Conservation (phyloP, 2,113 vertebrate species). For the Ifrita kowaldi region DNA sequence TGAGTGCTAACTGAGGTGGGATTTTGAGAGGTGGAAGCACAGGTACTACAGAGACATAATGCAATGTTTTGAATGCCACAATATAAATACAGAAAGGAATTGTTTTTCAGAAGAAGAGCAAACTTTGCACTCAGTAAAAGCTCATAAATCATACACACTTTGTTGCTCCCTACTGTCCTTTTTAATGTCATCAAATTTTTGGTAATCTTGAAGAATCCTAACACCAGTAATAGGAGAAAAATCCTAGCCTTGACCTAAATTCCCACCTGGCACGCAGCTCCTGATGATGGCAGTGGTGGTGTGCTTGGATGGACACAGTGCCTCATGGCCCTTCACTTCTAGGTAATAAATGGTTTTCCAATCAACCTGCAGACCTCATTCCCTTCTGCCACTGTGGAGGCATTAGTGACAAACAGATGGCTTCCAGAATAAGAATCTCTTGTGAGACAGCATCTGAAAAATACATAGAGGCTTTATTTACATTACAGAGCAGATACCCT, state of each 20-base stretch:
- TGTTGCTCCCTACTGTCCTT: background rate
- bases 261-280: background rate
- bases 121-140: background rate
- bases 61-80: background rate
- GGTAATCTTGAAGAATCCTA: background rate
- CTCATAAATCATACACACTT: background rate
- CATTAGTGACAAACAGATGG: background rate
- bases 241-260: background rate
- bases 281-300: background rate
- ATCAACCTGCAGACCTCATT: background rate
- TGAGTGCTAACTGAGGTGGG: background rate
- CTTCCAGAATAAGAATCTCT: background rate
- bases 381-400: background rate
- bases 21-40: background rate
- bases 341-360: background rate
- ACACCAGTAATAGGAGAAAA: background rate
- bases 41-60: background rate
- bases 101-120: background rate
- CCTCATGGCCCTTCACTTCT: accelerated
- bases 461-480: background rate
- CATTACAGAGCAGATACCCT: background rate
- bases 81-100: background rate
- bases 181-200: background rate
- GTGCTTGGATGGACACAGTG: background rate
- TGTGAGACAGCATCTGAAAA: background rate